Conservation (phyloP, 1,140 invertebrate genomes). For the Dermatophagoides farinae region DNA sequence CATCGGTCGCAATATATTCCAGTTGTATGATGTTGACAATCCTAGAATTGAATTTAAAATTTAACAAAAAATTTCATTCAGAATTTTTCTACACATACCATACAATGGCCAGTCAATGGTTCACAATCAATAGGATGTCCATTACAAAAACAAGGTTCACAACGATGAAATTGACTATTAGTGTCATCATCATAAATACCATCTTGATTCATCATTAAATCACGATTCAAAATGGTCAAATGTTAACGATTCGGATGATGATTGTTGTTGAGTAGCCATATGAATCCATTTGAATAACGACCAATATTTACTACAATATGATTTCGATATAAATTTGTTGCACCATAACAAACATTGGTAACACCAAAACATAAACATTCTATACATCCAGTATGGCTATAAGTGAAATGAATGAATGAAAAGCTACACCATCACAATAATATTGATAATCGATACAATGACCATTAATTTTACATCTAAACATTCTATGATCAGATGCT, state of each 20-base stretch:
- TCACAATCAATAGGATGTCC: constrained; percentile 75
- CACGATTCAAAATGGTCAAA: constrained; percentile 27
- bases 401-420: constrained; percentile 51
- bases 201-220: constrained; percentile 20
- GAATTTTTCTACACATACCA: constrained; percentile 25
- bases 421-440: constrained; percentile 14
- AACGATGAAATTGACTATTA: constrained; percentile 49
- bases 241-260: constrained; percentile 19
- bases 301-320: constrained; percentile 36
- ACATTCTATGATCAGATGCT: constrained; percentile 1
- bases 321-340: constrained; percentile 43
- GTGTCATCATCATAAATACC: constrained; percentile 32
- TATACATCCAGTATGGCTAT: constrained; percentile 64
- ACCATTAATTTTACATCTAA: constrained; percentile 9
- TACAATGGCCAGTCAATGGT: constrained; percentile 69
- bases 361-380: constrained; percentile 81
- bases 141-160: constrained; percentile 67
- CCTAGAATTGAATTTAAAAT: constrained; percentile 15
- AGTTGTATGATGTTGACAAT: constrained; percentile 73
- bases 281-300: constrained; percentile 34
- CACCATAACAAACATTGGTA: constrained; percentile 32
- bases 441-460: constrained; percentile 19
- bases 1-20: constrained; percentile 87
- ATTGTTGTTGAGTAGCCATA: constrained; percentile 23
- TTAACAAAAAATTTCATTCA: not conserved